phyloP scores from a whole-genome alignment of 2,113 vertebrate genomes.

The Ceyx margarethae region DNA sequence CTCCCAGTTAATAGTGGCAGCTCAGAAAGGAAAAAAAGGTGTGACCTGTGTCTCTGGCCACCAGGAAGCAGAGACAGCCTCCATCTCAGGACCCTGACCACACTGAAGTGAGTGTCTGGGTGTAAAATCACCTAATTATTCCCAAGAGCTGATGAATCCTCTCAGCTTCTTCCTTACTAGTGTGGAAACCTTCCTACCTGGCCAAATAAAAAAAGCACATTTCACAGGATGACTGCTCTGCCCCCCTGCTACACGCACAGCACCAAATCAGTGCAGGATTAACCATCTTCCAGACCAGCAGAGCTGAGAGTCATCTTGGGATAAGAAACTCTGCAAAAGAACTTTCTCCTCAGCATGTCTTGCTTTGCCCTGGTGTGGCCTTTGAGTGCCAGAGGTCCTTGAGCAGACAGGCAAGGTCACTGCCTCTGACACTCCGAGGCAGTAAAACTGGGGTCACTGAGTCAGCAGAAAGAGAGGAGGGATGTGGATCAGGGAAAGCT shows the following conservation, averaged over 20 bases:
- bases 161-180: background rate
- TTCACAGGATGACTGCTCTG: background rate
- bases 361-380: background rate
- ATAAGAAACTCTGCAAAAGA: background rate
- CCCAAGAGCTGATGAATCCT: background rate
- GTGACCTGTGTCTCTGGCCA: background rate
- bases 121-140: background rate
- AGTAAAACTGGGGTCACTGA: constrained; percentile 80
- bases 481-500: constrained; percentile 31
- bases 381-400: constrained; percentile 51
- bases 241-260: rapidly evolving
- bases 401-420: constrained; percentile 78
- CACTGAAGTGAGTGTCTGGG: rapidly evolving
- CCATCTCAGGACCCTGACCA: background rate
- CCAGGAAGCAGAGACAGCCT: background rate
- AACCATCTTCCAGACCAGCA: background rate
- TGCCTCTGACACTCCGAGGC: constrained; percentile 40
- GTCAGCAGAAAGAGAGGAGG: constrained; percentile 74
- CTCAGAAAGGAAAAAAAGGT: background rate
- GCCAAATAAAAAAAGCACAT: rapidly evolving
- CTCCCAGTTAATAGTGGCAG: background rate
- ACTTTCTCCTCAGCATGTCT: background rate
- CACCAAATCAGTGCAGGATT: background rate
- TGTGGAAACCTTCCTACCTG: background rate
- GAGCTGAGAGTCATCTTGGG: background rate